A percentile compares a stretch with the other conserved stretches of the same genome.
These are phyloP conservation scores for Regulus satrapa DNA, from an alignment of 2,113 vertebrate genomes.

Conservation along the genomic window DNA sequence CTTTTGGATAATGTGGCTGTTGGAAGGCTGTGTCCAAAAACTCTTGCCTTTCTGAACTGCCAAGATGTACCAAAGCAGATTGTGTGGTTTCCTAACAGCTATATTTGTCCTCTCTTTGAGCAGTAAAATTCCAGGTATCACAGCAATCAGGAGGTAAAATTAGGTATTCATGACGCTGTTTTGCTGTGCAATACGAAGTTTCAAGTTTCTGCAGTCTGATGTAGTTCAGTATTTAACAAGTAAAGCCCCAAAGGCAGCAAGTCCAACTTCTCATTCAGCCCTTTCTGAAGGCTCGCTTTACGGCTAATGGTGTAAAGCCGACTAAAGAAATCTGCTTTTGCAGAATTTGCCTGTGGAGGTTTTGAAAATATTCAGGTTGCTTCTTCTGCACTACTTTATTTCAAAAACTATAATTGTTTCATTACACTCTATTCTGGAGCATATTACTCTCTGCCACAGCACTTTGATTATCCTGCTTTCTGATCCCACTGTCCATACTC, in stretches of 20 bases:
- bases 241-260: neutral
- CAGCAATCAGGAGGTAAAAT: neutral
- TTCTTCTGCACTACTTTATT: neutral
- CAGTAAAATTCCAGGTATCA: neutral
- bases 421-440: neutral
- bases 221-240: neutral
- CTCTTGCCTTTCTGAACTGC: neutral
- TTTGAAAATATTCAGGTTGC: neutral
- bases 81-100: neutral
- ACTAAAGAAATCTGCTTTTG: neutral
- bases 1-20: neutral
- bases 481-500: neutral
- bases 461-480: neutral
- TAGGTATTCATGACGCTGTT: neutral
- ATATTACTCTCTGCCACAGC: neutral
- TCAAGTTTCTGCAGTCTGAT: neutral
- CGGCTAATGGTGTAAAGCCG: neutral
- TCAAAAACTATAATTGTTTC: neutral
- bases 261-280: neutral
- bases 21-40: neutral
- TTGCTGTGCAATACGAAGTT: neutral
- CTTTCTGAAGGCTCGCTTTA: neutral
- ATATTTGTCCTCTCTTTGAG: neutral
- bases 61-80: neutral
- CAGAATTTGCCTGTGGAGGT: neutral